Evolutionary conservation across 64 coral and sea anemone species (phyloP).

Genomic region (Stylophora pistillata): DNA sequence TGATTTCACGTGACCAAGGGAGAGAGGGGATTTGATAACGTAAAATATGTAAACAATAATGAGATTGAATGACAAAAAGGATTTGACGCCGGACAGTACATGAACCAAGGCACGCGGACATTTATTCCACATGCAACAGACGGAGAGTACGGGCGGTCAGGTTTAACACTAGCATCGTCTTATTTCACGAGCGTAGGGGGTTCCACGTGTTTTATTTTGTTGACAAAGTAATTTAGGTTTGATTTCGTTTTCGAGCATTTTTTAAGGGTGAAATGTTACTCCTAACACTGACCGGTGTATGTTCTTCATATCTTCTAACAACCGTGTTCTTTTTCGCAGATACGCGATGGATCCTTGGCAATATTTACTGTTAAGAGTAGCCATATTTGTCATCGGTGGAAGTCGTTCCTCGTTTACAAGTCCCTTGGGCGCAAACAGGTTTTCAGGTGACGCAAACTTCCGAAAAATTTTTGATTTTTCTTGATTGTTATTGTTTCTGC

Average conservation of each 20-base stretch:
- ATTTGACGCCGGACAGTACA: neutral
- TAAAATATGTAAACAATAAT: conserved; percentile 11
- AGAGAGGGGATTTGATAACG: neutral
- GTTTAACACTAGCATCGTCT: neutral
- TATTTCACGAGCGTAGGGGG: neutral
- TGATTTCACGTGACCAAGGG: neutral
- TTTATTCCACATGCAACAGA: neutral
- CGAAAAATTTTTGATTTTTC: neutral
- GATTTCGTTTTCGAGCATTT: neutral
- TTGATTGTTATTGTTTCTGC: neutral
- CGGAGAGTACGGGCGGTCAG: neutral
- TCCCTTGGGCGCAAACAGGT: conserved; percentile 3
- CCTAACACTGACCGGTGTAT: neutral
- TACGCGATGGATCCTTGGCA: conserved; percentile 5
- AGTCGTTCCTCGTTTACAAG: neutral
- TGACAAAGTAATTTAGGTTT: neutral
- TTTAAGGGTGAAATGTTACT: neutral
- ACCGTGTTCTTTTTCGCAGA: neutral
- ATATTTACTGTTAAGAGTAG: conserved; percentile 27
- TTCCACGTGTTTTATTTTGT: neutral
- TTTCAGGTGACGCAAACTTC: conserved; percentile 11
- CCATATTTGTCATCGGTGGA: neutral
- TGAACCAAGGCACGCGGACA: conserved; percentile 2
- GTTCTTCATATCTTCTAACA: neutral
- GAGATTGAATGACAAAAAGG: conserved; percentile 6